Evolutionary conservation across 2,797 vertebrate genomes (phyloP).

Genomic region (Aeoliscus strigatus): DNA sequence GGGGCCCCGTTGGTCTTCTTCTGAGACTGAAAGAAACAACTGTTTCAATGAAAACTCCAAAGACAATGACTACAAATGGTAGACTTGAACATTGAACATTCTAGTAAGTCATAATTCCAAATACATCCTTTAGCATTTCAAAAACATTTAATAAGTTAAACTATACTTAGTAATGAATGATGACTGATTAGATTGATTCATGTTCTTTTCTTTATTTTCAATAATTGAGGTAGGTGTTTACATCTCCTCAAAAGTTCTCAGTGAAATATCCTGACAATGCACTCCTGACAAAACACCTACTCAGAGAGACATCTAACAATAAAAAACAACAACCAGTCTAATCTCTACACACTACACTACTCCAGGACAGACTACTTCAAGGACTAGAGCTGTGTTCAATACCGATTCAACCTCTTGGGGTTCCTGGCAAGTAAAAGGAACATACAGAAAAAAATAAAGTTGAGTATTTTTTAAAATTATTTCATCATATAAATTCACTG

Average conservation of each 20-base stretch:
- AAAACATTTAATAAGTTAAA: not conserved
- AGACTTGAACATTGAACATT: too few species aligned
- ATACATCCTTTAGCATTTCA: too few species aligned
- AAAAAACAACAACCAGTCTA: slow-evolving; percentile 9
- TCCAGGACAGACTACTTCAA: slow-evolving; percentile 34
- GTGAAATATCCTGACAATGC: too few species aligned
- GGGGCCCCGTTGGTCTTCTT: slow-evolving; percentile 92
- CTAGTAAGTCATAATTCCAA: too few species aligned
- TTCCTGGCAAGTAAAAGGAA: slow-evolving; percentile 63
- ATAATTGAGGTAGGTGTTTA: too few species aligned
- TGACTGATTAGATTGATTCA: too few species aligned
- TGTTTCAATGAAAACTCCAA: slow-evolving; percentile 18
- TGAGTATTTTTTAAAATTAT: not conserved
- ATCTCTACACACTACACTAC: slow-evolving; percentile 26
- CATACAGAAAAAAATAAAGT: slow-evolving; percentile 43
- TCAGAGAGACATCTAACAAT: slow-evolving; percentile 1
- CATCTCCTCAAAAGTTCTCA: too few species aligned
- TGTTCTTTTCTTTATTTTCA: too few species aligned
- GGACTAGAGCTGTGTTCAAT: slow-evolving; percentile 44
- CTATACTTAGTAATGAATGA: slow-evolving; percentile 1
- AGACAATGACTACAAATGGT: slow-evolving; percentile 4
- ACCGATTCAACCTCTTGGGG: slow-evolving; percentile 72
- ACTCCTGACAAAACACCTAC: too few species aligned
- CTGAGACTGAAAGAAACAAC: slow-evolving; percentile 68
- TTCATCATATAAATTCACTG: not conserved